A percentile compares a stretch with the other conserved stretches of the same genome.
These are phyloP conservation scores for Dendrolimus houi DNA, from an alignment of 2,888 invertebrate genomes.

Conservation along the genomic window DNA sequence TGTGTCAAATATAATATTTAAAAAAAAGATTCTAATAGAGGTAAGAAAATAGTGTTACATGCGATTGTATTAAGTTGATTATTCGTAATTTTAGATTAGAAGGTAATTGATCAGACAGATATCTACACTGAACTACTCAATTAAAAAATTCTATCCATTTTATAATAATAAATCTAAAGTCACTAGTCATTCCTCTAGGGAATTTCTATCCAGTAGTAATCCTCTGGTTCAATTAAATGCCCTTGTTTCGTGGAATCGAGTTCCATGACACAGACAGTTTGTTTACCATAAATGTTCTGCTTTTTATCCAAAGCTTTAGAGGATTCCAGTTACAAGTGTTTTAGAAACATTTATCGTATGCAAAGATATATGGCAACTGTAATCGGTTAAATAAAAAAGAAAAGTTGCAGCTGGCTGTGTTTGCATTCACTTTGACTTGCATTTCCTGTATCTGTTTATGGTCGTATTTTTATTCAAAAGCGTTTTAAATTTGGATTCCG, in stretches of 20 bases:
- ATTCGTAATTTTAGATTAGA: no score
- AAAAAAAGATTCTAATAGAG: no score
- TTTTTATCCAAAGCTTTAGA: neutral
- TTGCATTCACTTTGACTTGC: neutral
- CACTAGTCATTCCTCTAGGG: no score
- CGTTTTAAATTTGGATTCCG: no score
- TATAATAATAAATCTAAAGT: no score
- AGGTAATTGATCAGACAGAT: no score
- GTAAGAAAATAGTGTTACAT: no score
- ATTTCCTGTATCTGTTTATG: neutral
- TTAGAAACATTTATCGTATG: neutral
- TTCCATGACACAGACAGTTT: neutral
- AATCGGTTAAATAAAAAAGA: neutral
- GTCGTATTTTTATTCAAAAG: neutral
- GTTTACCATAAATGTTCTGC: neutral
- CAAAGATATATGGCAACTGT: neutral
- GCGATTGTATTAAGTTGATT: no score
- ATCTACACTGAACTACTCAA: neutral
- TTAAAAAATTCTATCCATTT: neutral
- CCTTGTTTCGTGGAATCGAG: neutral
- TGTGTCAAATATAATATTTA: no score
- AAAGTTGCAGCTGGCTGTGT: neutral
- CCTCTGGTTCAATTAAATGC: neutral
- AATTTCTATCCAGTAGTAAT: no score
- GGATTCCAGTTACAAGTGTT: neutral